Base-by-base conservation (phyloP, 2,888 invertebrate species). In the Agrochola lota region DNA sequence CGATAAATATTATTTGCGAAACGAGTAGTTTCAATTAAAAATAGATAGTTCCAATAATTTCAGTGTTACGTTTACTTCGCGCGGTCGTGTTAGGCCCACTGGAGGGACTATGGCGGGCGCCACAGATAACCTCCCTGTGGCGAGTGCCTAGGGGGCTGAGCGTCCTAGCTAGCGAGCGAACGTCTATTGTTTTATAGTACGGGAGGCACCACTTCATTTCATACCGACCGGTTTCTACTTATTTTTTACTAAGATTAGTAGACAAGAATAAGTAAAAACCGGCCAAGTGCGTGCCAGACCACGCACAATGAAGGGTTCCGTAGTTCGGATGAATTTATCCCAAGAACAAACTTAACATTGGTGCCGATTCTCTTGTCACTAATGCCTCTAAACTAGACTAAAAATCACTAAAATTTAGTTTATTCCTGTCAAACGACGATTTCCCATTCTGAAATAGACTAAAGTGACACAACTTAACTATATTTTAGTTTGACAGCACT, bases 101-200 rank as follows among this genome's bases (percentile, higher is more conserved):
- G 17, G 0, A 68, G 15, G 9, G 12, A 6, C 17, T 46, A 46
- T 20, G 46, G 26, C 12, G 12, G 26, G 46, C 26, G 67, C 26
- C 26, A 26, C 20, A 67, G 20, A 20, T 7, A 26, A 49, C 8
- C 49, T 30, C 12, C 23, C 30, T 35, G 23, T 68, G 20, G 67
- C 26, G 66, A 26, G 26, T 46, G 46, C 46, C 12, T 67, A 20
- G 49, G 17, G 26, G 23, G 43, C 43, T 43, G 40, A 26, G 43
- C 43, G 64, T 23, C 23, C 26, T 64, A 43, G 70, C 43, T 71
- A 64, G 52, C 64, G 40, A 63, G 63, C 64, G 64, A 26, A 43
- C 23, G 43, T 43, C 71, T 71, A 43, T 71, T 63, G 40, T 63
- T 63, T 26, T 23, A 23, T 20, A 20, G 17, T 11, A 43, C 20